Conservation (phyloP, 37 sponge, comb jelly and placozoan species). For the Mnemiopsis leidyi region DNA sequence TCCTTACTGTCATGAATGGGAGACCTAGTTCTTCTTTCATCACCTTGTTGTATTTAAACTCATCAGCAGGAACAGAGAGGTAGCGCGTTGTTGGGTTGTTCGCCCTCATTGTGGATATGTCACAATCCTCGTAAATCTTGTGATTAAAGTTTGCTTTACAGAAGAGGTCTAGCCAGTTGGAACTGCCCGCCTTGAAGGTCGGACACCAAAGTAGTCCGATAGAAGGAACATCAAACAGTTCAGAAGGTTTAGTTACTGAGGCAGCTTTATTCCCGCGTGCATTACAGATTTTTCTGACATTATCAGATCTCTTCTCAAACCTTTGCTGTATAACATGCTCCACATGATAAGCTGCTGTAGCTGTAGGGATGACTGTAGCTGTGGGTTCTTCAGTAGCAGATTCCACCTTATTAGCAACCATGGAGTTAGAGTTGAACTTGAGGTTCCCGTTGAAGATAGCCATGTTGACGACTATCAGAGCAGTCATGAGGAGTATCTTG, state of each 20-base stretch:
- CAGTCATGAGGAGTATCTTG: neutral
- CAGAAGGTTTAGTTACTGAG: neutral
- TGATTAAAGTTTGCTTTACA: slow-evolving; percentile 9
- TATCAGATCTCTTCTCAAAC: neutral
- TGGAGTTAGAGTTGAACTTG: neutral
- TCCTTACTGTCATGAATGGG: slow-evolving; percentile 13
- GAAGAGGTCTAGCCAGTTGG: slow-evolving; percentile 30
- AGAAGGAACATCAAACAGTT: neutral
- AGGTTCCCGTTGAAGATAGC: neutral
- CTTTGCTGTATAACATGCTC: slow-evolving; percentile 4
- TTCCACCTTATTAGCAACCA: neutral
- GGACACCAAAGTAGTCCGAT: slow-evolving; percentile 2
- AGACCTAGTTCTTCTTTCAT: neutral
- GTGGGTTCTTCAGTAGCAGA: neutral
- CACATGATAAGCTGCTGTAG: neutral
- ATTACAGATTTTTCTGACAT: neutral
- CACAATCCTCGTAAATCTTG: neutral
- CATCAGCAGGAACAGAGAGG: neutral
- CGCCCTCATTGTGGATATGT: neutral
- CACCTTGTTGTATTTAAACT: neutral
- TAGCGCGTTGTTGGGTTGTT: neutral
- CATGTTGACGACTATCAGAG: neutral
- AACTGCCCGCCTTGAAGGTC: slow-evolving; percentile 6
- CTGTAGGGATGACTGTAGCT: neutral
- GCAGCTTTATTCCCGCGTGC: neutral